Evolutionary conservation across 2,888 invertebrate species (phyloP), one percentile per base, ranked within the genome.

Genomic region (Mylabris sibirica): DNA sequence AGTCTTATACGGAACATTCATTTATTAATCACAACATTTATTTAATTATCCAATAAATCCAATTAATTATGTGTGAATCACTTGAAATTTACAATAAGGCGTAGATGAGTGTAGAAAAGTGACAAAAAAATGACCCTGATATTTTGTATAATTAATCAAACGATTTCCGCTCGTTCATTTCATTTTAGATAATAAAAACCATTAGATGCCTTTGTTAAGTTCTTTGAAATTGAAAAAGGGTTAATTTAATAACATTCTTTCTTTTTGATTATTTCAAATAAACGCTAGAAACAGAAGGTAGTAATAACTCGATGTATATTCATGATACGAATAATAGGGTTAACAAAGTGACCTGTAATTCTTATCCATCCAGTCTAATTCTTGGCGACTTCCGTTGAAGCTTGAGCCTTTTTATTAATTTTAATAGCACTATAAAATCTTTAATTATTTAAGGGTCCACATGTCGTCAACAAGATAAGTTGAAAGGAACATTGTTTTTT

Each of bases 21-120:
- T 14, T 41, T n/a, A 41, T 41, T 41, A 35, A 35, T 11, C 8
- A 35, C 14, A 11, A 38, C 14, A 14, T 5, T 17, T 22, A 60
- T 60, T 5, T 60, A 26, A 38, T 38, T 38, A 24, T 38, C 4
- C 6, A 11, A 17, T 34, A 60, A 60, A 14, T 17, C 12, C 35
- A 44, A 62, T 66, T 22, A 65, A 24, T 30, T 63, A 60, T 44
- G 57, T 64, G 67, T 60, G 64, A 64, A 53, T 60, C 34, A 11
- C 17, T 60, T 67, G 67, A 67, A 60, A 67, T 67, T 67, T 67
- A 59, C 44, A 4, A n/a, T 17, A 41, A 24, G 17, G 59, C 24
- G 8, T 24, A 6, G 53, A 22, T 34, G 49, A 44, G 44, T 44
- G 3, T n/a, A 44, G n/a, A 17, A 8, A 44, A 8, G 3, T 14